Evolutionary conservation across 2,113 vertebrate genomes (phyloP), one percentile per base, ranked within the genome.

Genomic region (Nestor notabilis): DNA sequence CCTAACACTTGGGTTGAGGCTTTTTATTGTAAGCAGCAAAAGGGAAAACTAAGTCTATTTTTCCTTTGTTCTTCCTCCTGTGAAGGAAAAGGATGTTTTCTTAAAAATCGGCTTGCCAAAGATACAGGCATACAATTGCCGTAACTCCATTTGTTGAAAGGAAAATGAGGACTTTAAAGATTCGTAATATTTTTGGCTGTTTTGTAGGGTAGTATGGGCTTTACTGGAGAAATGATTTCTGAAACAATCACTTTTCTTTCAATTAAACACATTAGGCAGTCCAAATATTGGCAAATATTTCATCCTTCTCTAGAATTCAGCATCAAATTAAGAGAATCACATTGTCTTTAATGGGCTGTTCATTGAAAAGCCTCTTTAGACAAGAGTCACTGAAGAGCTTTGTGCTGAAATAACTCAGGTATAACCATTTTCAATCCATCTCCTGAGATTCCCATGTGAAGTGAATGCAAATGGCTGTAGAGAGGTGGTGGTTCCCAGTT

Each of bases 391-490:
- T 49, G 68, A 14, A 61, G 69, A 81, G 87, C 49, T 84, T 23
- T 35, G 55, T 56, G 90, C 84, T 14, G n/a, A 10, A 88, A 11
- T 41, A 56, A 13, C 49, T 35, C 44, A 2, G 41, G 25, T 69
- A 17, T 29, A 16, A 35, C 53, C 24, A 4, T 1, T 8, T 10
- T 43, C 37, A 72, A 4, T 21, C 71, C 28, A 5, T 20, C 19
- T 21, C 9, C 5, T 0, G 2, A 46, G 18, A 13, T 3, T 70
- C 37, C 81, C 13, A 5, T 6, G 44, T 37, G 33, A 31, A 6
- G 18, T 0, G 15, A 52, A 18, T 19, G 64, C 63, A 5, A 5
- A 0, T 7, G 76, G 17, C 17, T 0, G 0, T 5, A 15, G 50
- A 11, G 8, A 1, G 3, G 25, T 7, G 44, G 21, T 28, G 31